phyloP scores from a whole-genome alignment of 2,113 vertebrate genomes.

The Pseudopodoces humilis region DNA sequence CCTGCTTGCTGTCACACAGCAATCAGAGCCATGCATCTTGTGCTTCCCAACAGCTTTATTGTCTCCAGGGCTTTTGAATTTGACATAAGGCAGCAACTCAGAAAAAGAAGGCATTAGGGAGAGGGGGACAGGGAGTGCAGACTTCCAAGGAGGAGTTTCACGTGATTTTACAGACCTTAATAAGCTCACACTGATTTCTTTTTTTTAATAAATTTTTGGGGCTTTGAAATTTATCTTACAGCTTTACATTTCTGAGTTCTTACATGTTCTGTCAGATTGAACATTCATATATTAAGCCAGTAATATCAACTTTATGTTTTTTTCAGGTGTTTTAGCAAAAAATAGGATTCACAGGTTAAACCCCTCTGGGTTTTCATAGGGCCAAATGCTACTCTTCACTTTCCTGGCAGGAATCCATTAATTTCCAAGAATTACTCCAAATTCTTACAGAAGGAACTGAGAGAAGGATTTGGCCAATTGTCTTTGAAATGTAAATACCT shows the following conservation, averaged over 20 bases:
- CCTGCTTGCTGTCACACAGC: constrained; percentile 42
- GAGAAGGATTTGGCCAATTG: constrained; percentile 13
- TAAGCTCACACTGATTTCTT: background rate
- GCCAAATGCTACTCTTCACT: background rate
- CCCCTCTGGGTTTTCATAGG: background rate
- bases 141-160: background rate
- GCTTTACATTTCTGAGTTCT: constrained; percentile 13
- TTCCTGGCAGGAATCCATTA: background rate
- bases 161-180: constrained; percentile 12
- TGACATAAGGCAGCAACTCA: constrained; percentile 44
- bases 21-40: background rate
- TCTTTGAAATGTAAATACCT: constrained; percentile 47
- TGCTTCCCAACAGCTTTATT: constrained; percentile 19
- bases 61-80: background rate
- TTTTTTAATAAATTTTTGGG: background rate
- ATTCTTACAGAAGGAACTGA: background rate
- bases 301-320: background rate
- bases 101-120: constrained; percentile 43
- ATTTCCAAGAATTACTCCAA: constrained; percentile 8
- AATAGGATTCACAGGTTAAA: constrained; percentile 13
- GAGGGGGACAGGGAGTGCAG: background rate
- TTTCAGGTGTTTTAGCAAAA: background rate
- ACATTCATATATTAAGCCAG: background rate
- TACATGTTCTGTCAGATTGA: background rate
- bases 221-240: constrained; percentile 37